Percentiles rank a stretch among this genome's conserved stretches.
phyloP scores from a whole-genome alignment of 2,888 invertebrate species.

The Tiliacea citrago region DNA sequence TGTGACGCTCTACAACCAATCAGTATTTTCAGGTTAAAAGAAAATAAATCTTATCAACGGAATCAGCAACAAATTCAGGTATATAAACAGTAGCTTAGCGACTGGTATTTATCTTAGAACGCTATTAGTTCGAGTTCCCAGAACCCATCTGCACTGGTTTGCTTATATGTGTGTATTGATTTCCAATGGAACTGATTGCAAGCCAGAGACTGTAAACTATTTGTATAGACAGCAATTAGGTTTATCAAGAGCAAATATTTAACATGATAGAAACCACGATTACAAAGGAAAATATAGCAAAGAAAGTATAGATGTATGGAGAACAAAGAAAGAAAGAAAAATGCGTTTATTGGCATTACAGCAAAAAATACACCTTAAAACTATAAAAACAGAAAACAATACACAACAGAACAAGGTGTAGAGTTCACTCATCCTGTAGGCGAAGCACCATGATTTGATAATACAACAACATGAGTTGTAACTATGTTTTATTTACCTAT shows the following conservation, averaged over 20 bases:
- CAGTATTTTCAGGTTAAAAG: not conserved
- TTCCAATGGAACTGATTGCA: not conserved
- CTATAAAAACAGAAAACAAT: too few relatives aligned
- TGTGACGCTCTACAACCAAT: not conserved
- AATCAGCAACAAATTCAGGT: not conserved
- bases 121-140: constrained; percentile 5
- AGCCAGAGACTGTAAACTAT: not conserved
- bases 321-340: too few relatives aligned
- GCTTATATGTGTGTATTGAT: not conserved
- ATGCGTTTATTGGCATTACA: too few relatives aligned
- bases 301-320: not conserved
- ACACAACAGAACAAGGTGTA: too few relatives aligned
- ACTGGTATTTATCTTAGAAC: not conserved
- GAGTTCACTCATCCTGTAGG: too few relatives aligned
- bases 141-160: not conserved
- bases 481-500: too few relatives aligned
- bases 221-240: not conserved
- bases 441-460: too few relatives aligned
- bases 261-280: not conserved
- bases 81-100: not conserved
- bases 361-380: too few relatives aligned
- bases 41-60: not conserved
- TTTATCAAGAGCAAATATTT: not conserved
- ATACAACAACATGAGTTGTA: too few relatives aligned
- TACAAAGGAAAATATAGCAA: not conserved